phyloP scores from a whole-genome alignment of 2,797 vertebrate species.

The Petrocephalus sullivani region DNA sequence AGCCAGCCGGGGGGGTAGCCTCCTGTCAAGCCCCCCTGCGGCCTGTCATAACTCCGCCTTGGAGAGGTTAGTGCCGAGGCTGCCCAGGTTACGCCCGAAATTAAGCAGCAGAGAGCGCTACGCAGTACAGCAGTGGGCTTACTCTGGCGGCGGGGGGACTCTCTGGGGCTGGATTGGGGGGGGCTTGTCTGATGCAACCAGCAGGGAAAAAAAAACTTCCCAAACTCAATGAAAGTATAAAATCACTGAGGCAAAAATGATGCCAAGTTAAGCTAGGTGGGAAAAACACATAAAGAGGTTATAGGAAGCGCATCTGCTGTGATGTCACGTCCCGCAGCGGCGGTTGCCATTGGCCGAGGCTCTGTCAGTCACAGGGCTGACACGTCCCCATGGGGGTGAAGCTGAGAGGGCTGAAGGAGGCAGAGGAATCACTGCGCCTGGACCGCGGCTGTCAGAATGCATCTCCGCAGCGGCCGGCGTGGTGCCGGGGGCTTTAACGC shows the following conservation, averaged over 20 bases:
- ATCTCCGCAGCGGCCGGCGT: background rate
- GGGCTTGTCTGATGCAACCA: background rate
- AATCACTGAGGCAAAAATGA: background rate
- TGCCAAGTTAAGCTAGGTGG: background rate
- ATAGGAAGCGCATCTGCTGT: background rate
- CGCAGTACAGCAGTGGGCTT: background rate
- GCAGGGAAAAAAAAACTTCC: background rate
- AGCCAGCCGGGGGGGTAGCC: background rate
- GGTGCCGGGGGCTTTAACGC: background rate
- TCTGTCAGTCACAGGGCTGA: background rate
- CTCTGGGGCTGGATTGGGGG: background rate
- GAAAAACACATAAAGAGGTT: background rate
- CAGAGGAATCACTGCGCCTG: background rate
- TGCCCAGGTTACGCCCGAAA: background rate
- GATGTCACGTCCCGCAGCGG: background rate
- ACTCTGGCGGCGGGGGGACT: background rate
- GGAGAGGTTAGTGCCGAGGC: background rate
- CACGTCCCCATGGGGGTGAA: background rate
- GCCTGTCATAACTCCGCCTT: background rate
- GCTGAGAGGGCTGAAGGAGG: slow-evolving; percentile 16
- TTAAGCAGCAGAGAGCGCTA: background rate
- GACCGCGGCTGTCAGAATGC: slow-evolving; percentile 4
- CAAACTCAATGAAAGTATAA: background rate
- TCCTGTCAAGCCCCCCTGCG: background rate
- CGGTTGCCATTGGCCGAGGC: background rate